Evolutionary conservation across 2,113 vertebrate genomes (phyloP).

Genomic region (Tinamus guttatus): DNA sequence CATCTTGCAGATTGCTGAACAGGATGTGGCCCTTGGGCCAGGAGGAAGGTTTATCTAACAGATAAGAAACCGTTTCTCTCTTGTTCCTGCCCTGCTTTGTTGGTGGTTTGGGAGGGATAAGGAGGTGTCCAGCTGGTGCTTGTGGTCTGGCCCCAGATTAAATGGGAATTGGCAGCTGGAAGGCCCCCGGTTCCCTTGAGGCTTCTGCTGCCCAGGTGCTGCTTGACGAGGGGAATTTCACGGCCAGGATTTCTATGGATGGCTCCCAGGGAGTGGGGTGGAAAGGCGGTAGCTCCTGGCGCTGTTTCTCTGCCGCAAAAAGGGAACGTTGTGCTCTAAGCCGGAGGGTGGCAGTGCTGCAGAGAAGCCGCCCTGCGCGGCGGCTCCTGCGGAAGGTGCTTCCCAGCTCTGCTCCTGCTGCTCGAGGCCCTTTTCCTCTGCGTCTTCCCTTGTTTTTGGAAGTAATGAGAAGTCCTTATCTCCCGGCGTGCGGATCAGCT

Average conservation of each 20-base stretch:
- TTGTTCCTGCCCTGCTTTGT: neutral
- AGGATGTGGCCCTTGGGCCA: accelerated
- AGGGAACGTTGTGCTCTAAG: neutral
- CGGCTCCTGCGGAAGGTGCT: neutral
- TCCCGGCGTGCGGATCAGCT: neutral
- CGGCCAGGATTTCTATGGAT: neutral
- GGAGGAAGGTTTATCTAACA: neutral
- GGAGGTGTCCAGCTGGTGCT: neutral
- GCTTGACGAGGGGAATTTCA: neutral
- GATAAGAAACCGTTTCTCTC: neutral
- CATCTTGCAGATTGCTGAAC: neutral
- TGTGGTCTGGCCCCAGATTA: accelerated
- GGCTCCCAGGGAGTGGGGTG: neutral
- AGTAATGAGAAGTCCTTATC: neutral
- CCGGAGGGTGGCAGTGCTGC: constrained; percentile 56
- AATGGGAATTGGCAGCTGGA: neutral
- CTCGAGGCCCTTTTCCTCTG: neutral
- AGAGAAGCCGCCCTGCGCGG: neutral
- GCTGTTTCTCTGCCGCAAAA: accelerated
- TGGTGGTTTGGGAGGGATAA: neutral
- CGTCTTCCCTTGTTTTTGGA: neutral
- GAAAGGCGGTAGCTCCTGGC: accelerated
- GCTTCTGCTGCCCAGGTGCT: neutral
- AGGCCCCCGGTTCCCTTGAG: no score
- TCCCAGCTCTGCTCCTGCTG: neutral